Conservation (phyloP, 2,797 vertebrate species). For the Halcyon badia region DNA sequence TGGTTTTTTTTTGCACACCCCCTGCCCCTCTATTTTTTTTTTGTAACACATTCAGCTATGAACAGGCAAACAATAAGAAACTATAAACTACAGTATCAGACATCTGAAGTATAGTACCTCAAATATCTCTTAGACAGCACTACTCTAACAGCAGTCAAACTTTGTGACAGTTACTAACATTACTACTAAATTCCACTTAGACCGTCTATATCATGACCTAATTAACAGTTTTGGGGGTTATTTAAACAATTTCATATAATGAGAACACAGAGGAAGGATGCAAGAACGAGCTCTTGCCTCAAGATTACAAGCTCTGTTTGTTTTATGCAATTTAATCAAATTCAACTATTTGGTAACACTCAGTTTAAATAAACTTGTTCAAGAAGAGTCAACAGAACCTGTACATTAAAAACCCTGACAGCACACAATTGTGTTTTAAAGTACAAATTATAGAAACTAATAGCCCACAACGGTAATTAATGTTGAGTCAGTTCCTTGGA, state of each 20-base stretch:
- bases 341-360: conserved; percentile 43
- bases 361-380: conserved; percentile 33
- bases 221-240: conserved; percentile 10
- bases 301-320: conserved; percentile 53
- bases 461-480: background rate
- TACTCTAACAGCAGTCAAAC: background rate
- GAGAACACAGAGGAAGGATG: conserved; percentile 27
- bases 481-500: background rate
- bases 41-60: background rate
- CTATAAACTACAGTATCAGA: background rate
- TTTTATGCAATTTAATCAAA: conserved; percentile 69
- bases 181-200: background rate
- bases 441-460: background rate
- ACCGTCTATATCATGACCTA: background rate
- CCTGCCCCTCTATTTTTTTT: fast-evolving
- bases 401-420: background rate
- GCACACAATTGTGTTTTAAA: background rate
- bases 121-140: background rate
- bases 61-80: background rate
- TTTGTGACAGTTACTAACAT: background rate
- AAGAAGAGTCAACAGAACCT: conserved; percentile 25
- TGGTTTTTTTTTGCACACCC: no score
- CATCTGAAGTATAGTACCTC: background rate
- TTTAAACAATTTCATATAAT: conserved; percentile 40
- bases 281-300: conserved; percentile 4